These are phyloP conservation scores for Cistogaster globosa DNA, from an alignment of 2,888 invertebrate species.

Conservation along the genomic window DNA sequence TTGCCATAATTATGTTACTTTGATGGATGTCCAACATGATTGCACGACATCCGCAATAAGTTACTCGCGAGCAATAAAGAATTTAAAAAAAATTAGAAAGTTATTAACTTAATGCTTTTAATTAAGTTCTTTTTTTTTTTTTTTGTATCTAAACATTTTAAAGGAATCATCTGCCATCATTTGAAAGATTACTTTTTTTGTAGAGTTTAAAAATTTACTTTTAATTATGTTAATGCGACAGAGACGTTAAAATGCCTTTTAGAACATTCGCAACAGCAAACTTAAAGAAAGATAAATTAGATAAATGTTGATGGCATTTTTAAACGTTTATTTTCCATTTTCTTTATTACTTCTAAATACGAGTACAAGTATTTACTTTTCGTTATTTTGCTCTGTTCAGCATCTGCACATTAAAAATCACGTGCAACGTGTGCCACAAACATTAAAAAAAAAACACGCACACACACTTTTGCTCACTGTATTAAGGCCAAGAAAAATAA, in stretches of 20 bases:
- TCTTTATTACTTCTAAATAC: constrained; percentile 3
- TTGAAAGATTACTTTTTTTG: constrained; percentile 31
- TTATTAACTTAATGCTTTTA: constrained; percentile 4
- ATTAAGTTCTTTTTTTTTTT: background rate
- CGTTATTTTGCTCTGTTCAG: constrained; percentile 19
- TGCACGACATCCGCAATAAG: too few species aligned
- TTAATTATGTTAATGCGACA: constrained; percentile 70
- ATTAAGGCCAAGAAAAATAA: constrained; percentile 3
- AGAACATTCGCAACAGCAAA: constrained; percentile 37
- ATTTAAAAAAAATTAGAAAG: too few species aligned
- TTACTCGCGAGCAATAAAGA: too few species aligned
- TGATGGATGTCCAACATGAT: too few species aligned
- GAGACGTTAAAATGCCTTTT: constrained; percentile 62
- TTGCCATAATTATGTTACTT: too few species aligned
- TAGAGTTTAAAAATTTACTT: constrained; percentile 40
- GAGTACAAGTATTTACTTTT: constrained; percentile 27
- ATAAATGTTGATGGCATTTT: constrained; percentile 55
- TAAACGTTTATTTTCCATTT: constrained; percentile 41
- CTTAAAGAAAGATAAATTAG: constrained; percentile 61
- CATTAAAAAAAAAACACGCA: constrained; percentile 39
- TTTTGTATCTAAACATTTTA: background rate
- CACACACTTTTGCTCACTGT: background rate
- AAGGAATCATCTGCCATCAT: background rate
- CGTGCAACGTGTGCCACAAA: constrained; percentile 72
- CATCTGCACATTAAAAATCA: constrained; percentile 65